Evolutionary conservation across 2,888 invertebrate species (phyloP), one percentile per base, ranked within the genome.

Genomic region (Sarcophaga subvicina): DNA sequence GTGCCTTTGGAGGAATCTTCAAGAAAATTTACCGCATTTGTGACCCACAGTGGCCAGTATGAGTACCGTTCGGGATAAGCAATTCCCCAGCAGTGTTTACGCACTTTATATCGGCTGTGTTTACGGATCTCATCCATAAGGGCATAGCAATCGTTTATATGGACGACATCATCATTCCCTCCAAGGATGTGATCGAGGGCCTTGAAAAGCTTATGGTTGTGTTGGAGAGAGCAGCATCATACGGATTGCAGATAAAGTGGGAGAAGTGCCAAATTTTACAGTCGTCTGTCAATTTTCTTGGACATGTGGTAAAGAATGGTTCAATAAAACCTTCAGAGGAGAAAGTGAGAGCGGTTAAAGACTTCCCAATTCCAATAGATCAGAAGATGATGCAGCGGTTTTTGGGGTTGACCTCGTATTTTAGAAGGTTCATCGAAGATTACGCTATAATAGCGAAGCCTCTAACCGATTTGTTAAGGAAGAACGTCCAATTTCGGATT

Each of bases 371-470:
- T 0, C 89, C 88, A 0, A 71, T 37, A 0, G 64, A 79, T 25
- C 37, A 63, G 11, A 89, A 89, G 20, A 64, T 62, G 3, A 0
- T 83, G 0, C 79, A 89, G 49, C 17, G 89, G 22, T 88, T 88
- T 71, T 22, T 89, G 2, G 89, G 88, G 0, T n/a, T 89, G 5
- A 88, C 86, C 0, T 88, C 88, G 0, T 88, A 85, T 49, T 88
- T 87, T 22, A 49, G 86, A 10, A 71, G 60, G 25, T 88, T 88
- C 14, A 71, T 87, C 0, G 66, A 77, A 10, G 59, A 72, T 22
- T 88, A 82, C 47, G 88, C 91, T 1, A 71, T 88, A 5, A 90
- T 91, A 20, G 92, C 92, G 1, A 91, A 89, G 80, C 91, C 91
- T 4, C 83, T 93, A 63, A 90, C 90, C 8, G 91, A 93, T 49